These are phyloP conservation scores for Brachyalestes nurse DNA, from an alignment of 2,797 vertebrate genomes.

Conservation along the genomic window DNA sequence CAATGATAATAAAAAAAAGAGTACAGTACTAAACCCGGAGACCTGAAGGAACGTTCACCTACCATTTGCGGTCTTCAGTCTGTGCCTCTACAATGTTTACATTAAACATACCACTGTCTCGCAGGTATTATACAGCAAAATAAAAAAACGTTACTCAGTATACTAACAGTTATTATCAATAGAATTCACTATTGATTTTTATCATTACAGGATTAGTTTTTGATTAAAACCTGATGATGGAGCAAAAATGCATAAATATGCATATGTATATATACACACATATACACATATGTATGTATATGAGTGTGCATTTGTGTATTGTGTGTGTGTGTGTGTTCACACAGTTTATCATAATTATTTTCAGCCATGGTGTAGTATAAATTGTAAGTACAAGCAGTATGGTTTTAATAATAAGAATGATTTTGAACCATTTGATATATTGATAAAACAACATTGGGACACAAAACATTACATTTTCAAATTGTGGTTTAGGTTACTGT, in stretches of 20 bases:
- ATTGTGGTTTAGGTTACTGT: neutral
- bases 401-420: neutral
- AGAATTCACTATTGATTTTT: neutral
- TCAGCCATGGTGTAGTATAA: too few species aligned
- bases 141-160: neutral
- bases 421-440: neutral
- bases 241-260: too few species aligned
- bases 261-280: neutral
- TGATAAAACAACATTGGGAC: neutral
- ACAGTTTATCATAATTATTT: neutral
- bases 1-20: constrained; percentile 49
- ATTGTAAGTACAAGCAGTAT: neutral
- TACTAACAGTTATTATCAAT: neutral
- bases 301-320: too few species aligned
- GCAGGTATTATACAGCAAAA: neutral
- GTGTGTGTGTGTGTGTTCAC: neutral
- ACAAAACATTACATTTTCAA: neutral
- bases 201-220: neutral
- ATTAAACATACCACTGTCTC: neutral
- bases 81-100: constrained; percentile 1
- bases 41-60: constrained; percentile 17
- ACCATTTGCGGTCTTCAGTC: constrained; percentile 18
- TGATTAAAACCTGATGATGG: constrained; percentile 10
- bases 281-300: too few species aligned
- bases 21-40: constrained; percentile 31